Evolutionary conservation across 2,113 vertebrate species (phyloP).

Genomic region (Empidonax alnorum): DNA sequence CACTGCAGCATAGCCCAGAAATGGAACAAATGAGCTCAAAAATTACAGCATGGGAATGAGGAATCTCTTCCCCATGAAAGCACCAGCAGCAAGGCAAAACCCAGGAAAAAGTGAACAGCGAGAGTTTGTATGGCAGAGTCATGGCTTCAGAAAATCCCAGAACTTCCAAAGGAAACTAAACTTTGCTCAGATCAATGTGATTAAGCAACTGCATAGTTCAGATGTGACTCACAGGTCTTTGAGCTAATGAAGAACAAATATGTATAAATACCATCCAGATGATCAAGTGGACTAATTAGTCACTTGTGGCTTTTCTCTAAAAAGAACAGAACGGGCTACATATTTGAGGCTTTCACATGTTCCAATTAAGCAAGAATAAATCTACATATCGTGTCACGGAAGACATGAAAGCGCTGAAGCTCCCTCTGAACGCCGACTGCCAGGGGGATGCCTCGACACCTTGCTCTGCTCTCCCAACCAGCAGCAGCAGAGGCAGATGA

Average conservation of each 20-base stretch:
- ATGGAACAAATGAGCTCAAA: neutral
- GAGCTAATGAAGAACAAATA: slow-evolving; percentile 78
- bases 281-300: slow-evolving; percentile 79
- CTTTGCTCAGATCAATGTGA: slow-evolving; percentile 58
- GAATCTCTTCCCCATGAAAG: neutral
- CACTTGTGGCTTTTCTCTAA: slow-evolving; percentile 66
- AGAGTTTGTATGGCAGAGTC: neutral
- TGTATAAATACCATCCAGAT: slow-evolving; percentile 72
- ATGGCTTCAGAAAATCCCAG: neutral
- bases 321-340: slow-evolving; percentile 64
- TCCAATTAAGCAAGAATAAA: slow-evolving; percentile 58
- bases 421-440: accelerated
- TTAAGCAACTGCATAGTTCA: slow-evolving; percentile 65
- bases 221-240: slow-evolving; percentile 65
- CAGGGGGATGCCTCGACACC: neutral
- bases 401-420: neutral
- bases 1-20: neutral
- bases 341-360: slow-evolving; percentile 55
- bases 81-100: neutral
- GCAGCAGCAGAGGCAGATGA: accelerated
- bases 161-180: slow-evolving; percentile 14
- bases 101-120: neutral
- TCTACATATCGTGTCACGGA: neutral
- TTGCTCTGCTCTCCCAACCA: neutral
- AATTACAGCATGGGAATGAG: accelerated